phyloP scores from a whole-genome alignment of 53 echinoderm and acorn worm species.

The Patiria pectinifera region DNA sequence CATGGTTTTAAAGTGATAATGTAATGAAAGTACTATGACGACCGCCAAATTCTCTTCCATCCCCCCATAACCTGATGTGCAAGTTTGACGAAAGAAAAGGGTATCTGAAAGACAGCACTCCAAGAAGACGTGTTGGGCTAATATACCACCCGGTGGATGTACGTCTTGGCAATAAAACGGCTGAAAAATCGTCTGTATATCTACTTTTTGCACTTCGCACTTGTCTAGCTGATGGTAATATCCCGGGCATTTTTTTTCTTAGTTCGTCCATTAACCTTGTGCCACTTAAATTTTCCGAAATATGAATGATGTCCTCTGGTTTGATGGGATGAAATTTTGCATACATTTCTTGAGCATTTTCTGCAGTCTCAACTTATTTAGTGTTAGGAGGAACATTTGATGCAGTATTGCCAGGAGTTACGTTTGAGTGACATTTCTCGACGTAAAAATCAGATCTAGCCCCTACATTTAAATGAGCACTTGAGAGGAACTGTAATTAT shows the following conservation, averaged over 20 bases:
- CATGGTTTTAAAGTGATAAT: conserved; percentile 46
- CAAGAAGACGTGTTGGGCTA: conserved; percentile 35
- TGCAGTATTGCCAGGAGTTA: neutral
- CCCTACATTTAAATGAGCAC: neutral
- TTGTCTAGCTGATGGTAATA: conserved; percentile 43
- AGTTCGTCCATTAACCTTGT: conserved; percentile 44
- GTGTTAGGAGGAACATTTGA: neutral
- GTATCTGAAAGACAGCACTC: conserved; percentile 50
- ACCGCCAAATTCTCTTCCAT: conserved; percentile 58
- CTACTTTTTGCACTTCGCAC: conserved; percentile 5
- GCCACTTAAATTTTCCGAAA: conserved; percentile 68
- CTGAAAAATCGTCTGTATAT: conserved; percentile 44
- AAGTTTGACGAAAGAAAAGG: conserved; percentile 18
- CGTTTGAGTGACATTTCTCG: neutral
- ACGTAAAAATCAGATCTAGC: neutral
- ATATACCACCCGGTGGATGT: conserved; percentile 54
- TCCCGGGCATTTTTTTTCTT: conserved; percentile 60
- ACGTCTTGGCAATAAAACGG: conserved; percentile 58
- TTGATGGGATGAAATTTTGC: conserved; percentile 23
- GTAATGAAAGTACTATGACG: conserved; percentile 42
- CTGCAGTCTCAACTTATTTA: neutral
- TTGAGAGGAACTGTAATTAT: neutral
- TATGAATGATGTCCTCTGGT: conserved; percentile 60
- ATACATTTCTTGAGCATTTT: conserved; percentile 5
- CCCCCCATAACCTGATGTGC: conserved; percentile 44